Evolutionary conservation across 2,797 vertebrate genomes (phyloP), one percentile per base, ranked within the genome.

Genomic region (Tiaroga cobitis): DNA sequence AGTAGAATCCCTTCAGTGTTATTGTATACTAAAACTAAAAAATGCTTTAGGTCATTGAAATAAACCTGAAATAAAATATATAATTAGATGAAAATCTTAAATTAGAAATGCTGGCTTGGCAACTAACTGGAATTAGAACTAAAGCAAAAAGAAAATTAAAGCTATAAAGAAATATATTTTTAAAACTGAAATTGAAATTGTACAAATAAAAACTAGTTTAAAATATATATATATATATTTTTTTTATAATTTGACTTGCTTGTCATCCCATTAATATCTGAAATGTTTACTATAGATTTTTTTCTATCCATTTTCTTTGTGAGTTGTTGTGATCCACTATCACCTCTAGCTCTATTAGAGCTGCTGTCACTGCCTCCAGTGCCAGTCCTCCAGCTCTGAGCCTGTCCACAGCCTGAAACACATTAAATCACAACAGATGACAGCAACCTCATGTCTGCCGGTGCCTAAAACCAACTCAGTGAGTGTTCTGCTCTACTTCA

Each of bases 301-400:
- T 43, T 21, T 5, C 15, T 19, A 26, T 49, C 26, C 4, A 65
- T 16, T 54, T 54, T 56, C 10, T 76, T 3, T 34, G 51, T 24
- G 68, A 5, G n/a, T 69, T 39, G 19, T 49, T 67, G 46, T 84
- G 46, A 26, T 76, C 24, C 21, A 56, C 18, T 7, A 39, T 85
- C 94, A 99, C 98, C 97, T 99, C 98, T 84, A 99, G 96, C 94
- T 99, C 98, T 92, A 98, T 95, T 89, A 99, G 95, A 83, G 98
- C 98, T 89, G 98, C 98, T 89, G 97, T 97, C 85, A 99, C 98
- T 29, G 98, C 98, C 89, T 99, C 98, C 89, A 97, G 96, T 2
- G 97, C 98, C 90, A 97, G 95, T 84, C 97, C 97, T 67, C 98
- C 98, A 84, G 97, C 96, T 93, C 97, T 97, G 88, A 99, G 95